Percentiles rank a stretch among this genome's conserved stretches.
These are phyloP conservation scores for Alitta virens DNA, from an alignment of 2,888 invertebrate genomes.

Conservation along the genomic window DNA sequence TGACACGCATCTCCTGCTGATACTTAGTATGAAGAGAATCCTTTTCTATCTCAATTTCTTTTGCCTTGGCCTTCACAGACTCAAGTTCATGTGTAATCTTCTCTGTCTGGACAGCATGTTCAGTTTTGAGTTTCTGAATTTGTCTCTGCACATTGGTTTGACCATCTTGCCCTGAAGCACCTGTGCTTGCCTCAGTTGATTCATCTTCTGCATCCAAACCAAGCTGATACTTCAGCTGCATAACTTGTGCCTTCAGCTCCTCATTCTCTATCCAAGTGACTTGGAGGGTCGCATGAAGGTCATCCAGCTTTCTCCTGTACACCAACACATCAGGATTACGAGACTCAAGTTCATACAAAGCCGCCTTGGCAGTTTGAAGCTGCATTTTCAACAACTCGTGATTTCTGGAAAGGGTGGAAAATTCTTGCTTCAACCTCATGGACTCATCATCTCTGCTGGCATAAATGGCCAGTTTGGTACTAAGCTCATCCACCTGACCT, in stretches of 20 bases:
- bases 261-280: conserved; percentile 17
- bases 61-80: neutral
- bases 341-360: conserved; percentile 10
- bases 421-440: no score
- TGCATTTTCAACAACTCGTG: neutral
- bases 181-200: neutral
- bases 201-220: neutral
- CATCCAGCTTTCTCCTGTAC: conserved; percentile 9
- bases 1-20: neutral
- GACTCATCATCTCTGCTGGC: no score
- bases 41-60: neutral
- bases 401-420: no score
- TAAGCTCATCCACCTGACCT: neutral
- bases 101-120: neutral
- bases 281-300: conserved; percentile 6
- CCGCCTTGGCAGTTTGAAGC: neutral
- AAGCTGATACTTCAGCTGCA: conserved; percentile 1
- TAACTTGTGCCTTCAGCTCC: conserved; percentile 10
- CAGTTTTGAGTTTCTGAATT: neutral
- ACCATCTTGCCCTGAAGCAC: neutral
- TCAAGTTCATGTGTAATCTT: neutral
- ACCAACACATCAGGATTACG: conserved; percentile 4
- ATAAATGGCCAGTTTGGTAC: no score
- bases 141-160: neutral
- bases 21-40: neutral